Conservation (phyloP, 2,888 invertebrate genomes). For the Incurvaria masculella region DNA sequence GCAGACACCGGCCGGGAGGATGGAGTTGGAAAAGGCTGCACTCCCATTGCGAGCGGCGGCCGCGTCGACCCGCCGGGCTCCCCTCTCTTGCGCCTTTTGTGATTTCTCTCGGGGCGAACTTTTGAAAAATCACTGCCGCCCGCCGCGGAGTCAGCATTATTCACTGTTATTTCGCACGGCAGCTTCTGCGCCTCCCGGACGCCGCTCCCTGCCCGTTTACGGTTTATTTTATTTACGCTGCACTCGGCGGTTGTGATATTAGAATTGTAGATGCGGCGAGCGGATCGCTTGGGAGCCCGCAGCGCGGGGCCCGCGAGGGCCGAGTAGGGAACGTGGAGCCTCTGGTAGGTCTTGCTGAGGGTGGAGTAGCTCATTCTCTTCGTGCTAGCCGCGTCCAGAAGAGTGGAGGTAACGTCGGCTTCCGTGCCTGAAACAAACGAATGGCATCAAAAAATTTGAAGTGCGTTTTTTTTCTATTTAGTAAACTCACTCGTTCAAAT, state of each 20-base stretch:
- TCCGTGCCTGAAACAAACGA: constrained; percentile 38
- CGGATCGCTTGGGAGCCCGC: neutral
- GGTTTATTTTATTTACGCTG: neutral
- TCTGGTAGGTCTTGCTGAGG: constrained; percentile 43
- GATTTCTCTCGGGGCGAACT: constrained; percentile 12
- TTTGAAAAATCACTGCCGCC: neutral
- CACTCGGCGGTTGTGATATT: no score
- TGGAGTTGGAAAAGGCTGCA: no score
- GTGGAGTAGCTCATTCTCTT: constrained; percentile 30
- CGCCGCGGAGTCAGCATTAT: neutral
- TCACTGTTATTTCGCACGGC: neutral
- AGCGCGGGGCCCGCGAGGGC: neutral
- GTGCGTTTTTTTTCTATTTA: no score
- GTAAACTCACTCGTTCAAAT: no score
- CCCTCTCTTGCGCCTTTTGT: constrained; percentile 33
- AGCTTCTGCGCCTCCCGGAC: neutral
- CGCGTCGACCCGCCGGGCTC: constrained; percentile 10
- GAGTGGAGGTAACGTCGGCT: constrained; percentile 30
- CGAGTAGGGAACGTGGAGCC: constrained; percentile 28
- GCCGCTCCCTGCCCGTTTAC: neutral
- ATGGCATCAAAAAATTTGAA: no score
- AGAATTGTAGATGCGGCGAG: neutral
- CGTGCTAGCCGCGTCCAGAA: constrained; percentile 24
- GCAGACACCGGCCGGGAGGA: no score
- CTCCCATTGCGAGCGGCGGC: no score